These are phyloP conservation scores for Zaprionus obscuricornis DNA, from an alignment of 2,888 invertebrate genomes.

Conservation along the genomic window DNA sequence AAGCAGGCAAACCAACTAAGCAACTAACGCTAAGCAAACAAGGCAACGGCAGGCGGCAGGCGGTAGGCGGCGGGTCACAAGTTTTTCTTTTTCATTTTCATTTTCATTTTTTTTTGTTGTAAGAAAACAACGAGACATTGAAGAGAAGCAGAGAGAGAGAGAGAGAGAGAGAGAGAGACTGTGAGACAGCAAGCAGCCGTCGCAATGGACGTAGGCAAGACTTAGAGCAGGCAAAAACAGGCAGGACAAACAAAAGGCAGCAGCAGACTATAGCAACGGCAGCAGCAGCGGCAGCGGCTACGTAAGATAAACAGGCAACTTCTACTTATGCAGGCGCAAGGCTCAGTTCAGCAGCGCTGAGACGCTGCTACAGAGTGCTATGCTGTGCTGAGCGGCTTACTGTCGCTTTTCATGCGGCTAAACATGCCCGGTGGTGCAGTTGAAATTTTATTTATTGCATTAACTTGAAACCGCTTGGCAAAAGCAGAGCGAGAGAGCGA, in stretches of 20 bases:
- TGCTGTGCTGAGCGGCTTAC: conserved; percentile 58
- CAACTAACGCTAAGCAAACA: conserved; percentile 46
- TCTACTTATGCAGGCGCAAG: conserved; percentile 34
- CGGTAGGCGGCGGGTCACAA: conserved; percentile 25
- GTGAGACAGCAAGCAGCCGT: conserved; percentile 1
- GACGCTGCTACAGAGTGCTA: too few species aligned
- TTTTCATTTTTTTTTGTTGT: too few species aligned
- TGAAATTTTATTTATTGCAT: conserved; percentile 78
- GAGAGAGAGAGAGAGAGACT: conserved; percentile 9
- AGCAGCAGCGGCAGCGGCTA: not conserved
- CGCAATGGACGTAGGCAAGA: not conserved
- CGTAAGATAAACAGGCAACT: conserved; percentile 43
- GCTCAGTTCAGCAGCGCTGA: too few species aligned
- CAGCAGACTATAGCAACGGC: conserved; percentile 24
- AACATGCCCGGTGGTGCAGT: conserved; percentile 77
- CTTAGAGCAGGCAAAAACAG: conserved; percentile 25
- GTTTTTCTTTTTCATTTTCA: conserved; percentile 40
- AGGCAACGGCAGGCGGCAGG: conserved; percentile 12
- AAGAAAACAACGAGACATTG: conserved; percentile 56
- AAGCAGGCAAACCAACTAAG: conserved; percentile 32
- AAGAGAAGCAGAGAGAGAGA: conserved; percentile 20
- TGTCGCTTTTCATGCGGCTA: conserved; percentile 77
- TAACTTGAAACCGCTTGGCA: conserved; percentile 65
- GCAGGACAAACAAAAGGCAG: conserved; percentile 63
- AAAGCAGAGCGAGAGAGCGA: too few species aligned